Base-by-base conservation (phyloP, 1,140 invertebrate genomes). In the Araneus ventricosus region DNA sequence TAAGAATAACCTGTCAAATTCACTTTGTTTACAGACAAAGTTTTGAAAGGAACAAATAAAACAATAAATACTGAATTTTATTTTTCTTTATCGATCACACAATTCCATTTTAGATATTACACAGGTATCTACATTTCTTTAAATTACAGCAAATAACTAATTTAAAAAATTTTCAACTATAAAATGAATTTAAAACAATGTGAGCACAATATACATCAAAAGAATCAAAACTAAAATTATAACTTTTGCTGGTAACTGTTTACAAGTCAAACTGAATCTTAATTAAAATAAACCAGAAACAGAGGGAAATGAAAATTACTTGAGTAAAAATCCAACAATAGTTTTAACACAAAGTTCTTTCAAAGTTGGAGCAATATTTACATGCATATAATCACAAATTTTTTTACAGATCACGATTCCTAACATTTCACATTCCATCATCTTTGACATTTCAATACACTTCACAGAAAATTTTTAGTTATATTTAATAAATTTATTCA, bases 61-160 rank as follows among this genome's bases (percentile, higher is more conserved):
- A 34, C 30, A n/a, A 75, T 30, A 75, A 34, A 22, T 30, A 75
- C 20, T n/a, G 34, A 75, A 14, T 34, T 30, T n/a, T n/a, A n/a
- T 37, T 75, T 67, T 34, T 34, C 30, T 75, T 75, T 75, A 75
- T 75, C 70, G 30, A 37, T 75, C 30, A 75, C 70, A 75, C 70
- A 75, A 75, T 75, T 75, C 70, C 70, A 75, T 75, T 75, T 75
- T 4, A 37, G 70, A 75, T 75, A 75, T 75, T 75, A 75, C 70
- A 75, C 20, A 63, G 70, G 30, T 75, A 75, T 37, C 70, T 75
- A 75, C 70, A 75, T 75, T 75, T 34, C 30, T 37, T 75, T 34
- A 34, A 37, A 34, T 34, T 75, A 75, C 70, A 34, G 20, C 17
- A 0, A 37, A 75, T 30, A n/a, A 75, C 70, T 30, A 75, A 75